Base-by-base conservation (phyloP, 2,888 invertebrate genomes). In the Tiliacea citrago region DNA sequence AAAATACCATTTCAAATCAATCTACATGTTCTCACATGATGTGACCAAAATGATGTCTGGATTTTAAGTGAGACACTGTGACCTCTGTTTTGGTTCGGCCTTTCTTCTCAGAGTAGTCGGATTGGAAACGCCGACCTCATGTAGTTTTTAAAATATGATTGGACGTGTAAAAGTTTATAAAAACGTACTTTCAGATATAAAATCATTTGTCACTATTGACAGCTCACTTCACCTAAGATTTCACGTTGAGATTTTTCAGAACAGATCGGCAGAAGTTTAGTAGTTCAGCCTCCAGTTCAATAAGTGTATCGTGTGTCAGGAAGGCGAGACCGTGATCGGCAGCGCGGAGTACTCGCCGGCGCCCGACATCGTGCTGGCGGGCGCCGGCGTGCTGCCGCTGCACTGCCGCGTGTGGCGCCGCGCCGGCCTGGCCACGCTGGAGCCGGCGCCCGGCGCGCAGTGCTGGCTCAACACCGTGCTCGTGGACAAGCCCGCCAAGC, bases 311-410 rank as follows among this genome's bases (percentile, higher is more conserved):
- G 21, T 58, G 42, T 35, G 77, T 13, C 49, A 98, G 97, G 99
- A 99, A 92, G 99, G 99, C 9, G 98, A 98, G 92, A 99, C 99
- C 0, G 97, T 97, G 78, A 98, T 99, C 77, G 99, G 99, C 72
- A 98, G 98, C 18, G 98, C 98, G 83, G 98, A 98, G 85, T 97
- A 97, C 51, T 94, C 97, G 0, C 96, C 97, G 0, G 96, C 97
- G 49, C 98, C 98, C 88, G 99, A 99, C 93, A 99, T 99, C 81
- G 98, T 98, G 79, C 94, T 98, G 81, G 97, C 97, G 71, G 98
- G 98, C 60, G 97, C 97, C 67, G 98, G 98, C 62, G 98, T 98
- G 89, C 97, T 98, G 86, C 96, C 98, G 12, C 97, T 98, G 90
- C 98, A 98, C 93, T 98, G 98, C 91, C 97, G 97, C 75, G 98